Evolutionary conservation across 2,113 vertebrate genomes (phyloP).

Genomic region (Pelusios castaneus): DNA sequence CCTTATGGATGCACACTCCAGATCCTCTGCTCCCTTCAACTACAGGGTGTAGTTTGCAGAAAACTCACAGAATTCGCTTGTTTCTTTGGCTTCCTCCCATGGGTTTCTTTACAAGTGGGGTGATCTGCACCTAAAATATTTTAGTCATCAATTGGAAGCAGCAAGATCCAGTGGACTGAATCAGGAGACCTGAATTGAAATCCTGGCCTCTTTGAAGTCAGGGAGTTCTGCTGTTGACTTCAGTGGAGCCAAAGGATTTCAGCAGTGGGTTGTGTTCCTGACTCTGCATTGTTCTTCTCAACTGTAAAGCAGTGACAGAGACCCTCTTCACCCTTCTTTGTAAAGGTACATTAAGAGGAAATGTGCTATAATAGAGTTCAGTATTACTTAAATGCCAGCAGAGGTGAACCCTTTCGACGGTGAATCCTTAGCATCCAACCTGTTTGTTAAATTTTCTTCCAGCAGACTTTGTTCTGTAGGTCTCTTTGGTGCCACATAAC

Average conservation of each 20-base stretch:
- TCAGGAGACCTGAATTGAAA: background rate
- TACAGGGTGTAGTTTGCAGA: background rate
- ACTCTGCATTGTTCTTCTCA: background rate
- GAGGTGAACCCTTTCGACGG: background rate
- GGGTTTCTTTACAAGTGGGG: background rate
- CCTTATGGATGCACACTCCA: background rate
- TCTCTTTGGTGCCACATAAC: background rate
- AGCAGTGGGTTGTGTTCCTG: fast-evolving
- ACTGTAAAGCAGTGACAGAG: background rate
- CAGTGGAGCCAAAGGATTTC: background rate
- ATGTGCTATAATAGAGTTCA: background rate
- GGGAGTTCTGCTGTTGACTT: background rate
- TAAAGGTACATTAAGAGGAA: background rate
- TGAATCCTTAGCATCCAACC: background rate
- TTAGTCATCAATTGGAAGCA: background rate
- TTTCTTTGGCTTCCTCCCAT: background rate
- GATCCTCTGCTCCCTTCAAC: background rate
- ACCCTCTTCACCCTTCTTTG: background rate
- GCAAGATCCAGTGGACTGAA: background rate
- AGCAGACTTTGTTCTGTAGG: background rate
- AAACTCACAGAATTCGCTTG: background rate
- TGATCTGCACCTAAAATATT: background rate
- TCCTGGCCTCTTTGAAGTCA: background rate
- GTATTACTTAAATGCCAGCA: background rate
- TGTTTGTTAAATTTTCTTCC: background rate